Base-by-base conservation (phyloP, 2,888 invertebrate species). In the Ceraclea dissimilis region DNA sequence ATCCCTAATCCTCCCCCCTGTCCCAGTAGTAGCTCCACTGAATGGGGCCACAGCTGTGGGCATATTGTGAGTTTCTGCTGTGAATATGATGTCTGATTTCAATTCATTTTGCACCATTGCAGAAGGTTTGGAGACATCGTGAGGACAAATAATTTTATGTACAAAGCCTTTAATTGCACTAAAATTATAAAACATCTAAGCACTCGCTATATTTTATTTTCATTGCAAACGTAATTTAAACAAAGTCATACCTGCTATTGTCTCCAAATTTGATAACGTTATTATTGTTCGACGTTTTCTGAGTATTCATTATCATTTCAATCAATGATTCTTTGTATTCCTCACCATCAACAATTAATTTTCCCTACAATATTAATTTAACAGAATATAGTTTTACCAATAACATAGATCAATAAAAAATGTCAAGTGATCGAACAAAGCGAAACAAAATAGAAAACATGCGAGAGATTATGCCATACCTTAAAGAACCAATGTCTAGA, bases 401-500 rank as follows among this genome's bases (percentile, higher is more conserved):
- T n/a, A n/a, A n/a, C n/a, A n/a, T n/a, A n/a, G n/a, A n/a, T n/a
- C n/a, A n/a, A n/a, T n/a, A n/a, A n/a, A n/a, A n/a, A n/a, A n/a
- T n/a, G n/a, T n/a, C n/a, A n/a, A n/a, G n/a, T 26, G 26, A 26
- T 26, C 5, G 4, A 26, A 26, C 10, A 26, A 26, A 26, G 10
- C 26, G 10, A 26, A 26, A 26, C 26, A 26, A 26, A 4, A 26
- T 26, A 26, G n/a, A n/a, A n/a, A 26, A 26, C 26, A 26, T 26
- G 10, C 4, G 10, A 26, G 10, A 10, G 4, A 10, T 26, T 10
- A 26, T 26, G 26, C 26, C 10, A 26, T 69, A 78, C 78, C 75
- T 92, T 92, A 73, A 98, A 98, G 76, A 98, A 98, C 98, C 98
- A 98, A 78, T 99, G 98, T 4, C 98, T 82, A 60, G 95, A 95